Evolutionary conservation across 2,797 vertebrate species (phyloP), one percentile per base, ranked within the genome.

Genomic region (Anomalospiza imberbis): DNA sequence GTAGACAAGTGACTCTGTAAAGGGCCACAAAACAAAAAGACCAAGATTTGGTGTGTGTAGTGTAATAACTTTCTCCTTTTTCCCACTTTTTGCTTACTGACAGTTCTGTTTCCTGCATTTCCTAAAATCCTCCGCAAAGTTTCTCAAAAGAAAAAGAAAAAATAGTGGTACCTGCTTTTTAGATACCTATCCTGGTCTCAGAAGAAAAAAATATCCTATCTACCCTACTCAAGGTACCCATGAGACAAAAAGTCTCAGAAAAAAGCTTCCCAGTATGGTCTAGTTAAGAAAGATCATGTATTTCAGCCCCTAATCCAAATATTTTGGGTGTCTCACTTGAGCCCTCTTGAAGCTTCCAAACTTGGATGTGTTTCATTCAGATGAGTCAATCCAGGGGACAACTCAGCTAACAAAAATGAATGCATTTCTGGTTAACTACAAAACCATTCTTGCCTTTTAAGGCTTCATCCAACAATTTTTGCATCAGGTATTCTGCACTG

Each of bases 311-410:
- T 58, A 80, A 93, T 31, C 19, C n/a, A 73, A 79, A 3, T 57
- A 66, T 66, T 79, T 34, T 21, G 6, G 2, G 10, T 31, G 20
- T 65, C 40, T 91, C 31, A 66, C 42, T 71, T 70, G n/a, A 78
- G 42, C 12, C 26, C 45, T 75, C 45, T 42, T 44, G 20, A 28
- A 93, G 47, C 61, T 94, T 92, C 36, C 38, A 71, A 88, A 76
- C 36, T 8, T 51, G 24, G 15, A 66, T 38, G 24, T 26, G 9
- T 67, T 83, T 63, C 61, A 74, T 22, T 42, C 42, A 53, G 48
- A 60, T 13, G 38, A 54, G 42, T 85, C n/a, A 85, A 60, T 25
- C 38, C 14, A 0, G 0, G 0, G 29, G 25, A 82, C 25, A 65
- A 82, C 17, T 62, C 44, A 73, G 28, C 18, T 72, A 61, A 77